phyloP scores from a whole-genome alignment of 1,140 invertebrate genomes.

The Brachystomella parvula region DNA sequence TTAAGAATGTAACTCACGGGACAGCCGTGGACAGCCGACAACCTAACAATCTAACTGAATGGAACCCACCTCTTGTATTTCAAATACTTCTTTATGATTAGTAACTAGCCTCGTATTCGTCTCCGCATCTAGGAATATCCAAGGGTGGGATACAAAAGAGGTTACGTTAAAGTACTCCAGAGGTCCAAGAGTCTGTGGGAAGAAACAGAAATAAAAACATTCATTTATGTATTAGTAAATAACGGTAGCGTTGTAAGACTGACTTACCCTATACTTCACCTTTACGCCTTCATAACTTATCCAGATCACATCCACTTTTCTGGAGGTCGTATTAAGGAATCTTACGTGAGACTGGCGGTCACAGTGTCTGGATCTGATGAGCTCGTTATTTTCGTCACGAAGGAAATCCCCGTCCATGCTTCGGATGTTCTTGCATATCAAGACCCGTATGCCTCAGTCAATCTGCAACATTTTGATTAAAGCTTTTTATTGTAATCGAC shows the following conservation, averaged over 20 bases:
- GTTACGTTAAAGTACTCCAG: conserved; percentile 53
- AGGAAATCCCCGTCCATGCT: no score
- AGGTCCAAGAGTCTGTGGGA: conserved; percentile 45
- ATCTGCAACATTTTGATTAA: no score
- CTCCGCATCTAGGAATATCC: conserved; percentile 58
- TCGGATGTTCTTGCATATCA: no score
- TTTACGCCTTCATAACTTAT: conserved; percentile 58
- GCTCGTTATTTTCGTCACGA: no score
- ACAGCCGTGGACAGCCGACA: background rate
- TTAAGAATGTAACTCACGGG: conserved; percentile 40
- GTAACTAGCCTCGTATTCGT: conserved; percentile 51
- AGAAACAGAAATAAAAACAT: conserved; percentile 15
- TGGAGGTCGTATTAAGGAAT: conserved; percentile 59
- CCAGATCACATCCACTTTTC: conserved; percentile 62
- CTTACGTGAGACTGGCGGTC: conserved; percentile 50
- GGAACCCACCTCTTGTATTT: conserved; percentile 30
- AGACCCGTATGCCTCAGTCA: no score
- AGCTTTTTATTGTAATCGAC: no score
- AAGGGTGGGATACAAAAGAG: conserved; percentile 63
- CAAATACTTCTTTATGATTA: conserved; percentile 42
- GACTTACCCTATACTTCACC: conserved; percentile 47
- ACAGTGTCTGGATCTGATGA: conserved; percentile 16
- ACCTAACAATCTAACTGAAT: background rate
- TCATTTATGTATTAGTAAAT: background rate
- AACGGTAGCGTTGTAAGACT: background rate